phyloP scores from a whole-genome alignment of 2,113 vertebrate genomes.

The Leptobrachium ailaonicum region DNA sequence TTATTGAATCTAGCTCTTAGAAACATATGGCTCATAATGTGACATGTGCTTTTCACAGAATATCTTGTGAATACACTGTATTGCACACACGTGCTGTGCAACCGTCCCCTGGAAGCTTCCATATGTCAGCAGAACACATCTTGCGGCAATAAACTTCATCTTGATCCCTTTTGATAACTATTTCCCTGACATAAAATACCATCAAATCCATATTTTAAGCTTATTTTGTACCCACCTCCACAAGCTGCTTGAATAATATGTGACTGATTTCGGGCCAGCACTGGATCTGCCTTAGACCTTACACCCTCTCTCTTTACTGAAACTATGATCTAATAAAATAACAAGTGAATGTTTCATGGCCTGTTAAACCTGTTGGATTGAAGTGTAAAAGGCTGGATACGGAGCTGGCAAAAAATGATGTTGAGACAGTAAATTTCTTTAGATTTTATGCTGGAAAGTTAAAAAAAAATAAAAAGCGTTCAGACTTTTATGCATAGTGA shows the following conservation, averaged over 20 bases:
- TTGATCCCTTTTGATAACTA: background rate
- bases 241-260: background rate
- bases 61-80: background rate
- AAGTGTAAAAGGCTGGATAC: slow-evolving; percentile 39
- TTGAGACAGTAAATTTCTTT: slow-evolving; percentile 38
- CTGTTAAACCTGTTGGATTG: slow-evolving; percentile 49
- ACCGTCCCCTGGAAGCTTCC: background rate
- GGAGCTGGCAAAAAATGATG: slow-evolving; percentile 48
- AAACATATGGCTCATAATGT: too few species aligned
- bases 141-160: background rate
- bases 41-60: too few species aligned
- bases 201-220: background rate
- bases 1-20: too few species aligned
- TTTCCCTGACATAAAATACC: background rate
- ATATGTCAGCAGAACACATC: background rate
- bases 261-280: background rate
- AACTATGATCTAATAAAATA: slow-evolving; percentile 57
- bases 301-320: slow-evolving; percentile 45
- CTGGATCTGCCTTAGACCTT: slow-evolving; percentile 28
- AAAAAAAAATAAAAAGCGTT: slow-evolving; percentile 41
- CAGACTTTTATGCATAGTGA: slow-evolving; percentile 8
- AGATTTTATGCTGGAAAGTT: slow-evolving; percentile 42
- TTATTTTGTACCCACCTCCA: background rate
- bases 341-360: slow-evolving; percentile 57
- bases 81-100: background rate